A percentile compares a stretch with the other conserved stretches of the same genome.
These are phyloP conservation scores for Drosophila nebulosa DNA, from an alignment of 1,140 invertebrate genomes.

Conservation along the genomic window DNA sequence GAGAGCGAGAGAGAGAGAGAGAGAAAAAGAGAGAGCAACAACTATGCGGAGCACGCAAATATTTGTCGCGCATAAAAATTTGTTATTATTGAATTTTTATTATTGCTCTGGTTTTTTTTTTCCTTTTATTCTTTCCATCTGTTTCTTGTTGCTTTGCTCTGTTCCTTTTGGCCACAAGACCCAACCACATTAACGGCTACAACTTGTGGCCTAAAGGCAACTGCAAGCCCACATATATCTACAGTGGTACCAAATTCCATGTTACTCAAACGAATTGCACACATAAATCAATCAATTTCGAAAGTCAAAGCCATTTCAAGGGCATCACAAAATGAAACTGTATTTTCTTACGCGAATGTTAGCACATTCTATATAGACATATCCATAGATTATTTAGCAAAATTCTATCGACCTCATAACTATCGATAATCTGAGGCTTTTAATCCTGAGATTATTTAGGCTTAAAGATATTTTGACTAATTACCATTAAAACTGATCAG, in stretches of 20 bases:
- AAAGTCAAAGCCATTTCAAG: neutral
- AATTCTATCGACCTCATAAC: too few relatives aligned
- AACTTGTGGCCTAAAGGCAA: slow-evolving; percentile 25
- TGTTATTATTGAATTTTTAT: slow-evolving; percentile 74
- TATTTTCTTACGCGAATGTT: too few relatives aligned
- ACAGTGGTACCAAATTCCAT: slow-evolving; percentile 15
- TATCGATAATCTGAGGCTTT: too few relatives aligned
- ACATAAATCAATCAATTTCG: too few relatives aligned
- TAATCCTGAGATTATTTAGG: too few relatives aligned
- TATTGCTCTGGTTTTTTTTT: slow-evolving; percentile 31
- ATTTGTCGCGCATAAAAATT: slow-evolving; percentile 70
- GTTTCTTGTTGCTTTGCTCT: neutral
- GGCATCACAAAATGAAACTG: neutral
- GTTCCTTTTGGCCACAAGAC: slow-evolving; percentile 19
- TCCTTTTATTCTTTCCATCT: neutral
- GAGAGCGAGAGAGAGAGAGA: neutral
- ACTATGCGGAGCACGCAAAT: slow-evolving; percentile 38
- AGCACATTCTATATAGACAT: too few relatives aligned
- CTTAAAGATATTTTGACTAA: too few relatives aligned
- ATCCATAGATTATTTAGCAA: too few relatives aligned
- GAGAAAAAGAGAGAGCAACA: slow-evolving; percentile 1
- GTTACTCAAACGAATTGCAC: neutral
- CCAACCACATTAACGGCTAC: slow-evolving; percentile 22
- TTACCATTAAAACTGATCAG: too few relatives aligned
- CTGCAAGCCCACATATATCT: slow-evolving; percentile 7